Conservation (phyloP, 2,797 vertebrate genomes). For the Enteromius radiatus region DNA sequence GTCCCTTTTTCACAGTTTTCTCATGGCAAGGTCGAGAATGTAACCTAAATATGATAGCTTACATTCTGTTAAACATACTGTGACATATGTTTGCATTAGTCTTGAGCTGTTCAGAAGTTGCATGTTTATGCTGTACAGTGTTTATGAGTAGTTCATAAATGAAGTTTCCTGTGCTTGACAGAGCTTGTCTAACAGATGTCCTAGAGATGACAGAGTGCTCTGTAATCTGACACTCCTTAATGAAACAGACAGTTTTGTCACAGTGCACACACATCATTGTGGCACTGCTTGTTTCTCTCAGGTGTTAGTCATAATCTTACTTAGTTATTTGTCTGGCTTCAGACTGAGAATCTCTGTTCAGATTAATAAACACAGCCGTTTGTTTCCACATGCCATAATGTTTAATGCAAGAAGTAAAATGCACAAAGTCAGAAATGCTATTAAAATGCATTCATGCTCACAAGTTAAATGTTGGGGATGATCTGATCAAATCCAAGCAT, state of each 20-base stretch:
- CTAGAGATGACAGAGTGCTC: slow-evolving; percentile 28
- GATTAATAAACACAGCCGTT: no score
- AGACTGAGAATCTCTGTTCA: not conserved
- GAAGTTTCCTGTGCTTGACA: slow-evolving; percentile 18
- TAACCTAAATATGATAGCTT: not conserved
- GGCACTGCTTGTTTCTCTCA: slow-evolving; percentile 10
- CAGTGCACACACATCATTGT: not conserved
- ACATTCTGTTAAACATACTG: not conserved
- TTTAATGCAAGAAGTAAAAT: not conserved
- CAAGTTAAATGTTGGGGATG: not conserved
- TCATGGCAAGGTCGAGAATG: not conserved
- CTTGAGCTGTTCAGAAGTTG: not conserved
- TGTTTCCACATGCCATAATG: no score
- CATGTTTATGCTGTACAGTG: not conserved
- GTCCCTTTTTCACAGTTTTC: not conserved
- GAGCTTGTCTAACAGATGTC: slow-evolving; percentile 50
- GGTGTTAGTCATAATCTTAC: slow-evolving; percentile 5
- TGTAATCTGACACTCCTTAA: slow-evolving; percentile 35
- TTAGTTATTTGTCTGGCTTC: not conserved
- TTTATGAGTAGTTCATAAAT: slow-evolving; percentile 29
- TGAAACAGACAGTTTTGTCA: slow-evolving; percentile 35
- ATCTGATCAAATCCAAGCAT: no score
- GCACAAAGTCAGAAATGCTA: not conserved
- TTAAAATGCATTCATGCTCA: not conserved
- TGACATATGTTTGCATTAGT: slow-evolving; percentile 3